Base-by-base conservation (phyloP, 2,797 vertebrate genomes). In the Esox masquinongy region DNA sequence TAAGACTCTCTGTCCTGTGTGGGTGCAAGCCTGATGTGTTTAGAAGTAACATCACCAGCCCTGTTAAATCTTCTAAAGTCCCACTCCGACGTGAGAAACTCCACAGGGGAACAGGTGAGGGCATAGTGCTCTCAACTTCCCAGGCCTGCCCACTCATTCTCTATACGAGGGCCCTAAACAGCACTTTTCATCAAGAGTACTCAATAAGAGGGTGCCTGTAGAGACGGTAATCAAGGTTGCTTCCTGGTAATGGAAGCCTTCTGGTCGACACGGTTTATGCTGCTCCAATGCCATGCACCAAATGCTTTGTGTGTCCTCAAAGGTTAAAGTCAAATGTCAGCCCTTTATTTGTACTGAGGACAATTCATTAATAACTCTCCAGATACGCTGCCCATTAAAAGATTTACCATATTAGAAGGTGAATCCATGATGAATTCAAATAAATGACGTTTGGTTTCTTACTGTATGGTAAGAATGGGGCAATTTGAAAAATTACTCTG, bases 191-290 rank as follows among this genome's bases (percentile, higher is more conserved):
- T 69, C 70, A 68, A 68, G 64, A 64, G 73, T 71, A 56, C 61
- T 74, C 3, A 0, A 68, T 56, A 66, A 4, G 11, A 67, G 29
- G 49, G 70, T 15, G 29, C 76, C 59, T 49, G 22, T 76, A 59
- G 73, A 29, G 76, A 17, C 68, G 68, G 59, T 59, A 80, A 72
- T 83, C 67, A 79, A 72, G 68, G 47, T n/a, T 34, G 22, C 7
- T 24, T 71, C 43, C 59, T 67, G 26, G 53, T 49, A 24, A 77
- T 72, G 17, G 72, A 43, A 43, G 43, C 19, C 69, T 61, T 71
- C 71, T 74, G 15, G 14, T 49, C 1, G 64, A 77, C 84, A 72
- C 67, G 64, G 51, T 71, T 77, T 67, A 36, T 16, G 4, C 31
- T n/a, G 22, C 31, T 73, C n/a, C 56, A 34, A 77, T 70, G 47